Evolutionary conservation across 2,797 vertebrate species (phyloP), one percentile per base, ranked within the genome.

Genomic region (Rhynchotus rufescens): DNA sequence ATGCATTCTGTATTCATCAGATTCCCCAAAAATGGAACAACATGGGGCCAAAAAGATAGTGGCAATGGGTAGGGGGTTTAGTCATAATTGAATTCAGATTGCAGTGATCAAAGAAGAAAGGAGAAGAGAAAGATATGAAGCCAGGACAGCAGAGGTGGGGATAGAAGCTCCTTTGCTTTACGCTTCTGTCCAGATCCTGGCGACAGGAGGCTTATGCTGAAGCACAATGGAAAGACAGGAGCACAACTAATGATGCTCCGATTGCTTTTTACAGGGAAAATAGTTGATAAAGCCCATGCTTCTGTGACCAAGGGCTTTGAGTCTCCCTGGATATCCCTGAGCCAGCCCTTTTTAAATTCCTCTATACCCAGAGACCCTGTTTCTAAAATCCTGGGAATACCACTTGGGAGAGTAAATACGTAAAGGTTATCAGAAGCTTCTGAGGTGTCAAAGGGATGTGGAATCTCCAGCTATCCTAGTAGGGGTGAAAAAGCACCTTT

Each of bases 11-110:
- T 71, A 72, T 85, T 90, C 79, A 84, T 75, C 68, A 54, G 45
- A 36, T 76, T 80, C 5, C 45, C 75, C 61, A 67, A 90, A 93
- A 91, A 89, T 40, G 71, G 92, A 94, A 54, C 76, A 72, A 88
- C 34, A 47, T 34, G 62, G 42, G 80, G 59, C 73, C 79, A 54
- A 36, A 89, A 68, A 72, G 59, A 47, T 4, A 61, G 61, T 67
- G 65, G 32, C 59, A 86, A 49, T 6, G 30, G 84, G 65, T 61
- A 59, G 45, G 65, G 61, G 8, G 26, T 91, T 84, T 75, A 64
- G 84, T 14, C 0, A 1, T 61, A 19, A 88, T 30, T 80, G 76
- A 93, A 83, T 92, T 92, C 65, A 65, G 54, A 51, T 60, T 59
- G 54, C 16, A 59, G 26, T 0, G 5, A 75, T 83, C 59, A 83